Percentiles rank a stretch among this genome's conserved stretches.
Conservation (phyloP, 23 tunicate genomes). For the Halocynthia roretzi region DNA sequence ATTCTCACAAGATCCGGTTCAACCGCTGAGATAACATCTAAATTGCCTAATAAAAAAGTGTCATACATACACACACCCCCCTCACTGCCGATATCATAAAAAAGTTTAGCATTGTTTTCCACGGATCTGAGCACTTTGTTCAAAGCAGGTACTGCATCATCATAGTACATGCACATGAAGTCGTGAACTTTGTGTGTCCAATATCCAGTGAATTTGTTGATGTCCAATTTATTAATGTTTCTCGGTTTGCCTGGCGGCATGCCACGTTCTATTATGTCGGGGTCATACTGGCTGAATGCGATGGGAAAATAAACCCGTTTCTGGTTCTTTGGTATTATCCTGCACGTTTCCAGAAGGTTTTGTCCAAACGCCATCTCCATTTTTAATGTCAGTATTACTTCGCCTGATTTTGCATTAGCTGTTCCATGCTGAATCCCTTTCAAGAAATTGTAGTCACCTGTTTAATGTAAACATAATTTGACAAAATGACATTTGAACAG, state of each 20-base stretch:
- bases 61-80: conserved; percentile 39
- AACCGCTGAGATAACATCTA: conserved; percentile 61
- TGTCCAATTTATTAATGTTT: conserved; percentile 56
- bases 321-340: conserved; percentile 16
- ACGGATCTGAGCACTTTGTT: not conserved
- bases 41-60: conserved; percentile 32
- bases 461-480: not conserved
- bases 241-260: conserved; percentile 96
- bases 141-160: conserved; percentile 7
- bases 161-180: conserved; percentile 35
- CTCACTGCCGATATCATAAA: conserved; percentile 4
- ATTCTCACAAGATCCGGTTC: conserved; percentile 45
- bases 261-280: conserved; percentile 54
- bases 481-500: not conserved
- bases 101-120: conserved; percentile 4
- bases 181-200: conserved; percentile 59
- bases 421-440: not conserved
- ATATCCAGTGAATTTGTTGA: conserved; percentile 78
- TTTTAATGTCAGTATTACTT: conserved; percentile 35
- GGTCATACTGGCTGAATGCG: conserved; percentile 70
- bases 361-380: conserved; percentile 26
- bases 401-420: conserved; percentile 14
- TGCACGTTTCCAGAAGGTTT: conserved; percentile 38
- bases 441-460: conserved; percentile 25
- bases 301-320: conserved; percentile 77